Conservation (phyloP, 2,797 vertebrate species). For the Astyanax mexicanus region DNA sequence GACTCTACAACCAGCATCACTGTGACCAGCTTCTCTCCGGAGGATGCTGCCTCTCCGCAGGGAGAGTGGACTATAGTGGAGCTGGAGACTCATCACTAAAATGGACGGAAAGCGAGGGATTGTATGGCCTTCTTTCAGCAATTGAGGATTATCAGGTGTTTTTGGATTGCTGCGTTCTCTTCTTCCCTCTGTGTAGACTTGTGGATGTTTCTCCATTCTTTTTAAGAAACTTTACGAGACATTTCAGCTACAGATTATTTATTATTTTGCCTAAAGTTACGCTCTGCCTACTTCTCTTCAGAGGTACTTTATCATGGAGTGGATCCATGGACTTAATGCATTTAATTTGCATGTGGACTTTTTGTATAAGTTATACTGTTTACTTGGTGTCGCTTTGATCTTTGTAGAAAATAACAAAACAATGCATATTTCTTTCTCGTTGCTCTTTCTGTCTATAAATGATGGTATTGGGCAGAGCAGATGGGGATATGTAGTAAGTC, state of each 20-base stretch:
- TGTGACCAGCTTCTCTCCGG: constrained; percentile 95
- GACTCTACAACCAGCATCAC: constrained; percentile 95
- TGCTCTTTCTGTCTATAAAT: constrained; percentile 57
- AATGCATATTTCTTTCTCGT: constrained; percentile 59
- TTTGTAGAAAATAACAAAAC: constrained; percentile 61
- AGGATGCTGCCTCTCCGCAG: constrained; percentile 94
- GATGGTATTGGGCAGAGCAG: constrained; percentile 66
- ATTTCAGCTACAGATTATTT: constrained; percentile 50
- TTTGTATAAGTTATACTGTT: constrained; percentile 74
- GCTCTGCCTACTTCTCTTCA: constrained; percentile 44
- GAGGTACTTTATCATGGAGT: constrained; percentile 48
- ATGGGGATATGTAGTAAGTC: constrained; percentile 56
- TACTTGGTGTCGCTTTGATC: constrained; percentile 65
- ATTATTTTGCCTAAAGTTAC: constrained; percentile 51
- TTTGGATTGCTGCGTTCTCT: constrained; percentile 36
- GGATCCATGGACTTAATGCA: constrained; percentile 59
- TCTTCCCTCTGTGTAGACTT: constrained; percentile 18
- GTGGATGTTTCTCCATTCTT: constrained; percentile 47
- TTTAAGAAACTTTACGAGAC: constrained; percentile 47
- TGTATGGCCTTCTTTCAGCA: neutral
- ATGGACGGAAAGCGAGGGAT: neutral
- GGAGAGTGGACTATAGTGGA: constrained; percentile 99
- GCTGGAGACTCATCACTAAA: constrained; percentile 95
- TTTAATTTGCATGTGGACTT: constrained; percentile 77
- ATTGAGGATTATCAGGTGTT: constrained; percentile 30